These are phyloP conservation scores for Diachasmimorpha longicaudata DNA, from an alignment of 1,140 invertebrate genomes.

Conservation along the genomic window DNA sequence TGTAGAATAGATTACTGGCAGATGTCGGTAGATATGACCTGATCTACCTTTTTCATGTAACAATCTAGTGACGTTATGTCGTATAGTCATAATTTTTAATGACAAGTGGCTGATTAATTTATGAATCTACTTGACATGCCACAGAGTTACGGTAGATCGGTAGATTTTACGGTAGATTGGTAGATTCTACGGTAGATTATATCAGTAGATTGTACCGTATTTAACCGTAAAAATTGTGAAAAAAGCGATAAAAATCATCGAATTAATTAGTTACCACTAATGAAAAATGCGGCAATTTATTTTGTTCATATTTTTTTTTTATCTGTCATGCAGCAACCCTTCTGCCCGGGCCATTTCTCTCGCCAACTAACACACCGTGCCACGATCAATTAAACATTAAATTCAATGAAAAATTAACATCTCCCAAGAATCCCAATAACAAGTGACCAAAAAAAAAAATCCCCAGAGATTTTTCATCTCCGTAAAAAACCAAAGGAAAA, in stretches of 20 bases:
- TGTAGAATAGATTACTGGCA: no score
- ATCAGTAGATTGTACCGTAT: no score
- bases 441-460: constrained; percentile 14
- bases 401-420: constrained; percentile 55
- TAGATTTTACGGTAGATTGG: no score
- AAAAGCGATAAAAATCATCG: constrained; percentile 32
- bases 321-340: constrained; percentile 54
- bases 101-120: no score
- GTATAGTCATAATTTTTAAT: no score
- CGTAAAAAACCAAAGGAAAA: constrained; percentile 45
- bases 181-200: no score
- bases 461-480: constrained; percentile 38
- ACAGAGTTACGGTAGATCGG: no score
- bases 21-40: no score
- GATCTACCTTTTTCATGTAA: no score
- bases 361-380: constrained; percentile 62
- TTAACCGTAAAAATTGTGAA: not conserved
- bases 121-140: no score
- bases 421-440: constrained; percentile 47
- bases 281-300: constrained; percentile 53
- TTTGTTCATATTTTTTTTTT: constrained; percentile 13
- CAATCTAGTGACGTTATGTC: no score
- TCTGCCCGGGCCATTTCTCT: constrained; percentile 52
- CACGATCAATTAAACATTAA: constrained; percentile 61
- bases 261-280: constrained; percentile 61